Percentiles rank a stretch among this genome's conserved stretches.
These are phyloP conservation scores for Clarias platycephalus DNA, from an alignment of 2,797 vertebrate species.

Conservation along the genomic window DNA sequence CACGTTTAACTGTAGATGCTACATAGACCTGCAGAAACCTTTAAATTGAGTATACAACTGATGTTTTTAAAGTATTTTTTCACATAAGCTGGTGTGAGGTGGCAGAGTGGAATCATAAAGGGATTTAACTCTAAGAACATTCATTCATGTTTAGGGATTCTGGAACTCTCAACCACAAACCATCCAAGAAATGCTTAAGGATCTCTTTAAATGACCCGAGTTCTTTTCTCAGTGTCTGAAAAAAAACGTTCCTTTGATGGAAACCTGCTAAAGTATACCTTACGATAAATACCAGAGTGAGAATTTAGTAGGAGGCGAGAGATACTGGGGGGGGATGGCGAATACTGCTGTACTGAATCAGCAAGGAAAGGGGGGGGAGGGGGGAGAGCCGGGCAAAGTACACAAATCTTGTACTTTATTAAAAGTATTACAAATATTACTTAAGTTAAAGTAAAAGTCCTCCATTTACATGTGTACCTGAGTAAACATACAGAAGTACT, in stretches of 20 bases:
- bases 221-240: neutral
- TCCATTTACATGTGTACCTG: no score
- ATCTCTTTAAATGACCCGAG: neutral
- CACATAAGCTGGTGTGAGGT: neutral
- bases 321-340: neutral
- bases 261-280: neutral
- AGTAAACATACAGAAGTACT: no score
- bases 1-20: neutral
- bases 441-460: no score
- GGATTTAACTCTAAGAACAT: neutral
- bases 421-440: no score
- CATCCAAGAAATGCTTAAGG: neutral
- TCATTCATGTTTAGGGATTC: neutral
- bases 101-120: neutral
- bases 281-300: neutral
- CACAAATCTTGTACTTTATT: no score
- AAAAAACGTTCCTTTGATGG: neutral
- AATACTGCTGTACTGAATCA: neutral
- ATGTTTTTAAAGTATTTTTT: neutral
- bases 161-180: conserved; percentile 1
- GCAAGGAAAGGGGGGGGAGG: neutral
- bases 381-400: no score
- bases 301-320: neutral
- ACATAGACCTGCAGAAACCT: no score
- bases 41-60: neutral